Percentiles rank a stretch among this genome's conserved stretches.
Conservation (phyloP, 92 coral and sea anemone genomes). For the Pocillopora grandis region DNA sequence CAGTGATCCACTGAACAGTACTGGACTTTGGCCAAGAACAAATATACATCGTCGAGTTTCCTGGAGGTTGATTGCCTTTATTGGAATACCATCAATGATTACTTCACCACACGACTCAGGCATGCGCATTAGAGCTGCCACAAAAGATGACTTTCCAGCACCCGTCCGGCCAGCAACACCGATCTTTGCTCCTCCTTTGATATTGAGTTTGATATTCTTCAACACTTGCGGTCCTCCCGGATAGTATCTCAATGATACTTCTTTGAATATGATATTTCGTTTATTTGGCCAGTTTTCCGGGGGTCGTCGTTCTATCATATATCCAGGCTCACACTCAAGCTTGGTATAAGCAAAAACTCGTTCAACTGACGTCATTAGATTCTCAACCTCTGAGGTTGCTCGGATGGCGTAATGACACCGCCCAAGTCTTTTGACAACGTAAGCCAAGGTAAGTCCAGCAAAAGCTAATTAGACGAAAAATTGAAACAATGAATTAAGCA, state of each 20-base stretch:
- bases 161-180: conserved; percentile 18
- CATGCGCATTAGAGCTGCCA: conserved; percentile 23
- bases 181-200: conserved; percentile 8
- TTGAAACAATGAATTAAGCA: too few relatives aligned
- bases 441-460: conserved; percentile 1
- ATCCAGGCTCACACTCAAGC: background rate
- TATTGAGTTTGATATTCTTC: conserved; percentile 5
- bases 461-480: background rate
- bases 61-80: conserved; percentile 48
- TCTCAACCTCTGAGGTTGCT: background rate
- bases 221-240: conserved; percentile 6
- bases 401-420: background rate
- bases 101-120: conserved; percentile 22
- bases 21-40: conserved; percentile 72
- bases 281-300: conserved; percentile 5
- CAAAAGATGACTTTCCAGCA: conserved; percentile 17
- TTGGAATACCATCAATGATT: conserved; percentile 9
- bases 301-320: background rate
- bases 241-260: background rate
- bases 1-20: conserved; percentile 68
- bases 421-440: background rate
- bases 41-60: conserved; percentile 70
- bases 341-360: conserved; percentile 10
- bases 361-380: conserved; percentile 8
- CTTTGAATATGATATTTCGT: background rate